Percentiles rank a stretch among this genome's conserved stretches.
These are phyloP conservation scores for Ailurus styani DNA, from an alignment of 2,113 vertebrate species.

Conservation along the genomic window DNA sequence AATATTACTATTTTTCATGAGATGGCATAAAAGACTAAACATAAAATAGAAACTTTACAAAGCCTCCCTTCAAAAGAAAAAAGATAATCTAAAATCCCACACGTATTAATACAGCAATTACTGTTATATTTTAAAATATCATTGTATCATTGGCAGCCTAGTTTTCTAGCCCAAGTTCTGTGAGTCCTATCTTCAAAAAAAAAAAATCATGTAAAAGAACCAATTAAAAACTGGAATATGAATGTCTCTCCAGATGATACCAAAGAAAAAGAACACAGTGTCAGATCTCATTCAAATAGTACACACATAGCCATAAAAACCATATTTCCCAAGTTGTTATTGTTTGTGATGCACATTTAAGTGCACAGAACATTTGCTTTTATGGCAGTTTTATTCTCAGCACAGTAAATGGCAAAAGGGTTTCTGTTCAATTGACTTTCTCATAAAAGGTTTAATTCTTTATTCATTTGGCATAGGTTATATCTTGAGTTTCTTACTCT, in stretches of 20 bases:
- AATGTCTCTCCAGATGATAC: neutral
- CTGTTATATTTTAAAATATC: neutral
- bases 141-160: neutral
- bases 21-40: neutral
- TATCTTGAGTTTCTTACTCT: neutral
- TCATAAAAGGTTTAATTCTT: constrained; percentile 42
- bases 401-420: constrained; percentile 19
- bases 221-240: neutral
- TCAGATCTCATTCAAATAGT: neutral
- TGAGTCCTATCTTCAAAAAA: neutral
- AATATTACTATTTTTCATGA: neutral
- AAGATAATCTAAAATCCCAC: neutral
- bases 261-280: neutral
- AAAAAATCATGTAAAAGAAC: neutral
- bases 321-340: constrained; percentile 38
- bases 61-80: neutral
- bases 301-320: constrained; percentile 17
- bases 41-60: neutral
- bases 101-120: neutral
- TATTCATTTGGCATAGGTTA: neutral
- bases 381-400: constrained; percentile 53
- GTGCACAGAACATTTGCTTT: constrained; percentile 51
- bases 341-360: constrained; percentile 55
- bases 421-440: constrained; percentile 42
- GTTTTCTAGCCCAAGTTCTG: neutral